These are phyloP conservation scores for Diprion similis DNA, from an alignment of 1,140 invertebrate genomes.

Conservation along the genomic window DNA sequence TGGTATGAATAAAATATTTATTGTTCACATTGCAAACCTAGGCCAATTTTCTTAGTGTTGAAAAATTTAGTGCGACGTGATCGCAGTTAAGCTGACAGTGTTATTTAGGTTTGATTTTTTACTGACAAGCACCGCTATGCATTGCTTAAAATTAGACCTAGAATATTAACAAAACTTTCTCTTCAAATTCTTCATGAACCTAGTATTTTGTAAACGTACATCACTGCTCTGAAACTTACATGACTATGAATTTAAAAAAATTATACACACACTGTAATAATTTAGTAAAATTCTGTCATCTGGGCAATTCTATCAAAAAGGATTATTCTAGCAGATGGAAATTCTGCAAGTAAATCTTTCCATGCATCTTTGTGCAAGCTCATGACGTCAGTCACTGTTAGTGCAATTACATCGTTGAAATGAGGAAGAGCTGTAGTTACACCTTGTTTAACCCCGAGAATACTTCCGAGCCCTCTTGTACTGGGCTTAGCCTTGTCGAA, in stretches of 20 bases:
- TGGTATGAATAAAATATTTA: slow-evolving; percentile 21
- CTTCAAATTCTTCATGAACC: too few relatives aligned
- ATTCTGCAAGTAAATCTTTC: neutral
- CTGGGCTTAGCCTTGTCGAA: neutral
- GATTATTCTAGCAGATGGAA: neutral
- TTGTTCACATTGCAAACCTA: slow-evolving; percentile 14
- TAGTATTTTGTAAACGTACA: too few relatives aligned
- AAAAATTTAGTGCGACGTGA: too few relatives aligned
- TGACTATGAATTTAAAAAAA: neutral
- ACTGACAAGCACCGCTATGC: too few relatives aligned
- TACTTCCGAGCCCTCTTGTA: neutral
- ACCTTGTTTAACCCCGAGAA: neutral
- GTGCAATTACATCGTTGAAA: neutral
- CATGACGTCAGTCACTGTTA: neutral
- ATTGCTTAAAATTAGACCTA: too few relatives aligned
- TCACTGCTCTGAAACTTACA: too few relatives aligned
- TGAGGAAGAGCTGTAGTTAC: neutral
- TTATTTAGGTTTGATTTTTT: too few relatives aligned
- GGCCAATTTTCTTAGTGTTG: too few relatives aligned
- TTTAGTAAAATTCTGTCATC: neutral
- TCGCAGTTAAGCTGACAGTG: too few relatives aligned
- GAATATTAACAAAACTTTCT: too few relatives aligned
- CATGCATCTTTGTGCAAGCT: neutral
- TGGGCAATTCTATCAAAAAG: neutral
- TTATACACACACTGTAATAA: neutral